phyloP scores from a whole-genome alignment of 23 tunicate genomes.

The Ascidia mentula region DNA sequence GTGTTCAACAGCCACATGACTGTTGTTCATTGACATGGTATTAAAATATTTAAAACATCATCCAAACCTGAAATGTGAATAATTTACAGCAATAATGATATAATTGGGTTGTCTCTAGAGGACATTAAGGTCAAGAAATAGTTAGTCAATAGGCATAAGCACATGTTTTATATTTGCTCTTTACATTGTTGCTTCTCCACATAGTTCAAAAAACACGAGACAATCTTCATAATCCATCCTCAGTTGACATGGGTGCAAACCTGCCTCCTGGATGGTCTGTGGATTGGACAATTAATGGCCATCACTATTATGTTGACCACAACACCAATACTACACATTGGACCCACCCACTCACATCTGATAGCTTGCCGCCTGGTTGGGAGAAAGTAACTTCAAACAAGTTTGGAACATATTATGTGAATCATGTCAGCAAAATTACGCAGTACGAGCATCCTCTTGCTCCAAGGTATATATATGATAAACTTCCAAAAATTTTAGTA shows the following conservation, averaged over 20 bases:
- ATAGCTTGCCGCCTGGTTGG: constrained; percentile 98
- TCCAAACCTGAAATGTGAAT: too few species aligned
- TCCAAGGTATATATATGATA: constrained; percentile 44
- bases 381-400: constrained; percentile 82
- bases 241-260: constrained; percentile 29
- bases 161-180: too few species aligned
- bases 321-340: constrained; percentile 97
- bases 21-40: too few species aligned
- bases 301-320: constrained; percentile 83
- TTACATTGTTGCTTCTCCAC: too few species aligned
- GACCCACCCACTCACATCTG: constrained; percentile 93
- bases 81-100: too few species aligned
- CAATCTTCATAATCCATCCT: background rate
- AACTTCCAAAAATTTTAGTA: too few species aligned
- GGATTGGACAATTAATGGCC: constrained; percentile 85
- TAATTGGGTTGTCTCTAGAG: too few species aligned
- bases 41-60: too few species aligned
- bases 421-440: constrained; percentile 74
- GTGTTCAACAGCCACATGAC: too few species aligned
- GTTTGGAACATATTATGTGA: constrained; percentile 84
- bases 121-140: too few species aligned
- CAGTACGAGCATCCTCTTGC: constrained; percentile 88
- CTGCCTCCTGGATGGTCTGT: constrained; percentile 94
- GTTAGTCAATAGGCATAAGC: too few species aligned
- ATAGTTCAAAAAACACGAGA: too few species aligned